Conservation (phyloP, 2,113 vertebrate genomes). For the Pelusios castaneus region DNA sequence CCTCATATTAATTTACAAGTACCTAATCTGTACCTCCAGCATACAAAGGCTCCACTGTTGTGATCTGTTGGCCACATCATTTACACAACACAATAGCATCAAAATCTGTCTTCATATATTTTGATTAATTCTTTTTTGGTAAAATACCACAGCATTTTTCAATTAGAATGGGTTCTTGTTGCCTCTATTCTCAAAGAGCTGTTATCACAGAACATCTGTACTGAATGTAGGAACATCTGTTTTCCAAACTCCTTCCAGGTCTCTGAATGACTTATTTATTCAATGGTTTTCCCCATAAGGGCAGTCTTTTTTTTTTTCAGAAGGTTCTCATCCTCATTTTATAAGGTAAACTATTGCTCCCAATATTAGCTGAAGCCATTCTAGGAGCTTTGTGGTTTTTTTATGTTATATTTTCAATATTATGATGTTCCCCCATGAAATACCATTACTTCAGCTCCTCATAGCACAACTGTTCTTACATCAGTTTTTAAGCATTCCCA, state of each 20-base stretch:
- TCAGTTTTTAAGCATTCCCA: not conserved
- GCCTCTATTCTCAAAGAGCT: constrained; percentile 47
- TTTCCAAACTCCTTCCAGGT: constrained; percentile 49
- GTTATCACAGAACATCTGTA: constrained; percentile 71
- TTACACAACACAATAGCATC: not conserved
- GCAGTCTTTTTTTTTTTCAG: not conserved
- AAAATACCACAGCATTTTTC: constrained; percentile 54
- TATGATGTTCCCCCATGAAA: not conserved
- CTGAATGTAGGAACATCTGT: constrained; percentile 68
- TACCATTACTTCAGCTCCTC: not conserved
- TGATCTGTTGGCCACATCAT: not conserved
- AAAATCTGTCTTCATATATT: constrained; percentile 3
- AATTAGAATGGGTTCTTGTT: constrained; percentile 51
- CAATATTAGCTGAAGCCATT: not conserved
- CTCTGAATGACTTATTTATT: constrained; percentile 56
- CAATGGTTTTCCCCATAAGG: constrained; percentile 37
- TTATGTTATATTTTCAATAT: not conserved
- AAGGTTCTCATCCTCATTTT: not conserved
- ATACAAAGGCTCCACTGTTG: not conserved
- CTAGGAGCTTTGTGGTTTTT: not conserved
- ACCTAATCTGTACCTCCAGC: not conserved
- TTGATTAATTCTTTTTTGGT: not conserved
- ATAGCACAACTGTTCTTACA: not conserved
- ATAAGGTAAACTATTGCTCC: not conserved
- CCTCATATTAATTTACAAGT: not conserved